Conservation (phyloP, 2,888 invertebrate species). For the Philopedon plagiatum region DNA sequence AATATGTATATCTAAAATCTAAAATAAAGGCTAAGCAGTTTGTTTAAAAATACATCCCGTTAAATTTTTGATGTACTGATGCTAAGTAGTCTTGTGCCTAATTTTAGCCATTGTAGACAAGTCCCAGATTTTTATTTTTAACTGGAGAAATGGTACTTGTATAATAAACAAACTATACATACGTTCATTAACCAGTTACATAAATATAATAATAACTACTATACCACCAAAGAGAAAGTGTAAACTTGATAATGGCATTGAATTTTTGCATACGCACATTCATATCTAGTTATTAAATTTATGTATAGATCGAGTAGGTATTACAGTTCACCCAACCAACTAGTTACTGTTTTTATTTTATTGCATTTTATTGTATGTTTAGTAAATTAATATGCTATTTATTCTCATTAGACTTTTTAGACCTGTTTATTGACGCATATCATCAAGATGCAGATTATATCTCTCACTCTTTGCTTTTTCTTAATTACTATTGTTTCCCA, state of each 20-base stretch:
- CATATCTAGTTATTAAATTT: background rate
- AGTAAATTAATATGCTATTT: background rate
- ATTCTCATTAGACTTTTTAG: background rate
- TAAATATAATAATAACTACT: background rate
- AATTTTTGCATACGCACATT: background rate
- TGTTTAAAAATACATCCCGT: no score
- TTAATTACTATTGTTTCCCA: no score
- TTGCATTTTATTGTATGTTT: no score
- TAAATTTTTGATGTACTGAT: no score
- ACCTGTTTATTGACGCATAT: no score
- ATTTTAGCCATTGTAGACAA: background rate
- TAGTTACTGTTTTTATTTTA: background rate
- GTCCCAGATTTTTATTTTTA: background rate
- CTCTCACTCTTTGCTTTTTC: no score
- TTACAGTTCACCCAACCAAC: background rate
- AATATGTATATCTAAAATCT: no score
- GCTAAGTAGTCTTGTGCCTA: background rate
- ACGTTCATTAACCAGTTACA: conserved; percentile 1
- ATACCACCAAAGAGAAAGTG: background rate
- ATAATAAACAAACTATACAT: background rate
- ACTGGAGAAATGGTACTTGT: background rate
- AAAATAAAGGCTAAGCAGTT: no score
- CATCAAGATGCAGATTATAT: no score
- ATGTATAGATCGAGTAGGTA: background rate
- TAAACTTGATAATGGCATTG: conserved; percentile 19